These are phyloP conservation scores for Trichomycterus rosablanca DNA, from an alignment of 2,113 vertebrate species.

Conservation along the genomic window DNA sequence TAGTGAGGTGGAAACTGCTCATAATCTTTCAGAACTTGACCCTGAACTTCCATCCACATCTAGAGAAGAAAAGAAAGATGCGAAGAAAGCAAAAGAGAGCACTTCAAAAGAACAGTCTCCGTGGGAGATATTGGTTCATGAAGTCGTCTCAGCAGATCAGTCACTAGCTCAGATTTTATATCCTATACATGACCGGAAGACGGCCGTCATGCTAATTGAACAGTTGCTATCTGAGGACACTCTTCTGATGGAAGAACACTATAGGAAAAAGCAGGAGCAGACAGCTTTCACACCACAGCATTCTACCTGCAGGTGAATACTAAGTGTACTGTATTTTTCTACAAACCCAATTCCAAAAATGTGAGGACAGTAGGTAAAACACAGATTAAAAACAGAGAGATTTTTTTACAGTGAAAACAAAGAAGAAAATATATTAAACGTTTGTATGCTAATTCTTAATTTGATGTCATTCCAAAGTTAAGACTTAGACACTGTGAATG, in stretches of 20 bases:
- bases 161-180: slow-evolving; percentile 72
- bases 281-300: slow-evolving; percentile 15
- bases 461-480: too few relatives aligned
- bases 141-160: slow-evolving; percentile 73
- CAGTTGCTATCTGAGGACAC: slow-evolving; percentile 78
- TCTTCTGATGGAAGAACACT: slow-evolving; percentile 72
- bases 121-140: slow-evolving; percentile 72
- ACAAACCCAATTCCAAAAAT: too few relatives aligned
- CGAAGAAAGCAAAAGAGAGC: not conserved
- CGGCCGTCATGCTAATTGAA: slow-evolving; percentile 82
- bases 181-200: slow-evolving; percentile 73
- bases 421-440: too few relatives aligned
- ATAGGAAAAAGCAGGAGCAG: slow-evolving; percentile 67
- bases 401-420: too few relatives aligned
- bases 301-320: slow-evolving; percentile 50
- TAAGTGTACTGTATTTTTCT: not conserved
- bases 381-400: too few relatives aligned
- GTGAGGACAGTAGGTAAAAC: too few relatives aligned
- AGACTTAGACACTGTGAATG: too few relatives aligned
- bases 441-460: too few relatives aligned
- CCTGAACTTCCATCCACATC: slow-evolving; percentile 39
- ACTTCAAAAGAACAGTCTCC: slow-evolving; percentile 39
- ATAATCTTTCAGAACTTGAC: slow-evolving; percentile 28
- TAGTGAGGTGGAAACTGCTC: not conserved
- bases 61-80: slow-evolving; percentile 35